Evolutionary conservation across 2,888 invertebrate species (phyloP).

Genomic region (Cephalotes varians): DNA sequence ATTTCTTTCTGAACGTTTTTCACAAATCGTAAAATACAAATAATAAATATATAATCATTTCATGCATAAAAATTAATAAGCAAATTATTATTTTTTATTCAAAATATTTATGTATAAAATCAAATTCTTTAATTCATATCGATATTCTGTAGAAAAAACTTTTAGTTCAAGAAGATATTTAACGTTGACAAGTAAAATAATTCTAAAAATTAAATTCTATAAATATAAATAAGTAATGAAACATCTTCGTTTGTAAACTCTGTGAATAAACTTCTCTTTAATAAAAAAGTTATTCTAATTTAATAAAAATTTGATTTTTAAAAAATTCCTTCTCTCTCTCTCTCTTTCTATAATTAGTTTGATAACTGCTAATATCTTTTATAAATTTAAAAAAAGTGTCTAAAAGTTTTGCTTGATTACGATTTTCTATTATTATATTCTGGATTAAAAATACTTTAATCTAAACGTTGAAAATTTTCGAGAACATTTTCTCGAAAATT

Average conservation of each 20-base stretch:
- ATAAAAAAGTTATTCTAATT: neutral
- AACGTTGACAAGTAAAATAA: neutral
- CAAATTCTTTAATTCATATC: neutral
- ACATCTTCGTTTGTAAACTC: neutral
- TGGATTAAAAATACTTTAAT: neutral
- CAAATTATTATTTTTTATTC: slow-evolving; percentile 8
- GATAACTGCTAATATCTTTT: neutral
- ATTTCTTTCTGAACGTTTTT: slow-evolving; percentile 1
- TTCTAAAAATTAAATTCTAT: neutral
- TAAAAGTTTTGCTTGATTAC: neutral
- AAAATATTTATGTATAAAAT: slow-evolving; percentile 3
- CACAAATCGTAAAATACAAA: neutral
- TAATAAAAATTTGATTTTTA: neutral
- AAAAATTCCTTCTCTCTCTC: too few relatives aligned
- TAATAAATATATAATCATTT: neutral
- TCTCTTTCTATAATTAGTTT: neutral
- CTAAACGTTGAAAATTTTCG: slow-evolving; percentile 18
- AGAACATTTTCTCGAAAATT: slow-evolving; percentile 18
- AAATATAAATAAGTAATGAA: neutral
- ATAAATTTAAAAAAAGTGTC: neutral
- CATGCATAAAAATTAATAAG: neutral
- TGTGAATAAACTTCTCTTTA: neutral
- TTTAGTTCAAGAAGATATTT: neutral
- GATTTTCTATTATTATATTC: slow-evolving; percentile 23
- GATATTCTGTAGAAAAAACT: neutral